Base-by-base conservation (phyloP, 2,113 vertebrate genomes). In the Nibea coibor region DNA sequence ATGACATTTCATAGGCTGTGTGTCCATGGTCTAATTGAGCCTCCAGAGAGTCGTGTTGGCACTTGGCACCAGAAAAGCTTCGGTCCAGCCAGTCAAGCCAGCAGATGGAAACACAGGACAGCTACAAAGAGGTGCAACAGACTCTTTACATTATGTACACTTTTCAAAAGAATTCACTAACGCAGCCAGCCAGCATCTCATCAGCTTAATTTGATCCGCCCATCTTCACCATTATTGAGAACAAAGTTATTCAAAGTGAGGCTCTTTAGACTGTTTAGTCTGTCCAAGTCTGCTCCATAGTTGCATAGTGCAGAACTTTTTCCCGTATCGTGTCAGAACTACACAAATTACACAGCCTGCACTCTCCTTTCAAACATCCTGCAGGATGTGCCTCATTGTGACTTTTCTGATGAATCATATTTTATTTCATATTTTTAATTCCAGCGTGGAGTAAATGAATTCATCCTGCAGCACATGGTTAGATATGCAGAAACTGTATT, bases 21-120 rank as follows among this genome's bases (percentile, higher is more conserved):
- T 78, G 48, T 89, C 71, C 51, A 65, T 74, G 73, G 74, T 65
- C 74, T 92, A 92, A 93, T 92, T 93, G 88, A 87, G 82, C 82
- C 85, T 89, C 87, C 42, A 39, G 89, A 90, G 91, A 79, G 51
- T 72, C 54, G 6, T 43, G 59, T 10, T 67, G 85, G 77, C 71
- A 83, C 61, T 66, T 50, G 77, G 83, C 71, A 75, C 57, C 57
- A 56, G 20, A 39, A 56, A 24, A 58, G 51, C 3, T 48, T 76
- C 2, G 11, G 72, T 85, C 83, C 76, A 74, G 78, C 50, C 68
- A 42, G 76, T 80, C 43, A 66, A 67, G 7, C 70, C 63, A 78
- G 67, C 86, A 89, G 43, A 78, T 75, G 66, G 54, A 81, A 89
- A 70, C 69, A 69, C 57, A 68, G 1, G 1, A 69, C 75, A 62